phyloP scores from a whole-genome alignment of 2,888 invertebrate genomes.

The Anoplius nigerrimus region DNA sequence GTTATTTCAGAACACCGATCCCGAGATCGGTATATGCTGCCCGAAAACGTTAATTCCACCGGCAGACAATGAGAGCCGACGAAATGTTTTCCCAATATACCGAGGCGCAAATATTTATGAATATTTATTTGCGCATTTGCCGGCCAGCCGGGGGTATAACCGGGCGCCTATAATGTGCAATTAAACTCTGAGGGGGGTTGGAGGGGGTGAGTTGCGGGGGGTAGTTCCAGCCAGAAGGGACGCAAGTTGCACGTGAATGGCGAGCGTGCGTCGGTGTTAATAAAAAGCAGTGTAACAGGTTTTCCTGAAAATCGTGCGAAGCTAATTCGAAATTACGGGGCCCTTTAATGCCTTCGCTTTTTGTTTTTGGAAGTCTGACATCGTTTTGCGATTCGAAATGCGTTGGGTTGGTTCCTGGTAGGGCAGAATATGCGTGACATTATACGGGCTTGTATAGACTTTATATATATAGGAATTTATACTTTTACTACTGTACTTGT shows the following conservation, averaged over 20 bases:
- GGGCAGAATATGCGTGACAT: too few species aligned
- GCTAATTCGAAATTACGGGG: conserved; percentile 67
- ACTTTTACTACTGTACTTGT: too few species aligned
- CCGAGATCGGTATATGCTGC: neutral
- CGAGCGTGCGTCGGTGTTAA: conserved; percentile 55
- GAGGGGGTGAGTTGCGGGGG: conserved; percentile 7
- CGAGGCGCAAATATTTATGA: conserved; percentile 62
- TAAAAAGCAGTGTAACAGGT: conserved; percentile 73
- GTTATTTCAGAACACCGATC: neutral
- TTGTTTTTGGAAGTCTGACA: conserved; percentile 14
- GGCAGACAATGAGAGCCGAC: conserved; percentile 13
- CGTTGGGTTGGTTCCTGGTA: too few species aligned
- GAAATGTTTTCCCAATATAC: conserved; percentile 35
- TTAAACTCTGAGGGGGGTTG: conserved; percentile 60
- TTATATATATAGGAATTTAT: too few species aligned
- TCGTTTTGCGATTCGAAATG: too few species aligned
- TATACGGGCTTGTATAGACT: too few species aligned
- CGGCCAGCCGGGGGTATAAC: conserved; percentile 40
- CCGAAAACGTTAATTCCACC: conserved; percentile 11
- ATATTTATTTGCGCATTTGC: conserved; percentile 66
- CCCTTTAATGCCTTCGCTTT: conserved; percentile 61
- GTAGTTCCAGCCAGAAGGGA: conserved; percentile 28
- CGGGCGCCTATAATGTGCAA: conserved; percentile 70
- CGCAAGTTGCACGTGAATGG: conserved; percentile 25
- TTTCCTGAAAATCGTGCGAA: conserved; percentile 66